Base-by-base conservation (phyloP, 2,113 vertebrate species). In the Sphaerodactylus townsendi region DNA sequence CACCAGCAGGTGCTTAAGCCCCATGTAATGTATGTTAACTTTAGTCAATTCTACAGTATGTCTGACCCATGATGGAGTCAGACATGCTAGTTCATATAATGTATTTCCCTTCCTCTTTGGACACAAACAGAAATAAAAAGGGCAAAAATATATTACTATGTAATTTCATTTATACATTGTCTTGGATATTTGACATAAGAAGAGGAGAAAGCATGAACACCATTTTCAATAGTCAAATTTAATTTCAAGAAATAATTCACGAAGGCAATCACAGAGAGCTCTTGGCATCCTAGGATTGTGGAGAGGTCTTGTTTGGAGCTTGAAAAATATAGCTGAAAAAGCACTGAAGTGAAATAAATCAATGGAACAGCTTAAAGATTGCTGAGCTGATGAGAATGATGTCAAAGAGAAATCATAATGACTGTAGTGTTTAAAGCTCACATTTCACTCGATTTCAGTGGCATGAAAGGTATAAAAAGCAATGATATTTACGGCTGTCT, bases 401-500 rank as follows among this genome's bases (percentile, higher is more conserved):
- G 81, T 83, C 28, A 86, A 82, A 88, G 19, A 79, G 4, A 8
- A n/a, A 9, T 87, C 15, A 25, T 46, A 73, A 77, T 72, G 30
- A 50, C 23, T 74, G 0, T 10, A 10, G 25, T 50, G 0, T 84
- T 86, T 82, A 87, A 87, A 88, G 10, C 10, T 91, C 46, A 62
- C 14, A 69, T 90, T 88, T 90, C 28, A 75, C 79, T 92, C 44
- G 8, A 25, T 89, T 89, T 92, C 75, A 82, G 5, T 84, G 4
- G 76, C 73, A 48, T 3, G 44, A 76, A 90, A 69, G 14, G 2
- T 79, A 81, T 25, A 77, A 85, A 83, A 90, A 87, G 0, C 4
- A 74, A 77, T 9, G 2, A 0, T 62, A 79, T 85, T 93, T 86
- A 77, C 11, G 88, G 66, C 37, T 81, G 0, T 69, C 30, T 84